Evolutionary conservation across 2,113 vertebrate species (phyloP).

Genomic region (Struthio camelus): DNA sequence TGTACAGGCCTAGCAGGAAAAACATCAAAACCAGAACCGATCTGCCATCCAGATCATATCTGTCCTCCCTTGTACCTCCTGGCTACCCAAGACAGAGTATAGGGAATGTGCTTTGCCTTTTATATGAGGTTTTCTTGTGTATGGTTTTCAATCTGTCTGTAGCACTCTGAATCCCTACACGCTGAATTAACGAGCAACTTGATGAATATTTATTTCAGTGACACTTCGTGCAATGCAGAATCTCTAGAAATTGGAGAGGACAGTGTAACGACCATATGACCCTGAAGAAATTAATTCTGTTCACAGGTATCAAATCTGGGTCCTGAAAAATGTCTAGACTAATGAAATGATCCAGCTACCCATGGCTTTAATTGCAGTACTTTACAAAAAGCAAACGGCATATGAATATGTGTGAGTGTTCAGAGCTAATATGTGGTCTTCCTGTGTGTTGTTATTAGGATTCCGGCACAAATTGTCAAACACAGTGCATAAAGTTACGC

Average conservation of each 20-base stretch:
- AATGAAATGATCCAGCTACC: conserved; percentile 16
- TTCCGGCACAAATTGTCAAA: not conserved
- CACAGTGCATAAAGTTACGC: not conserved
- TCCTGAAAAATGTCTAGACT: conserved; percentile 38
- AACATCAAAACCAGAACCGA: not conserved
- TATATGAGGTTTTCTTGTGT: not conserved
- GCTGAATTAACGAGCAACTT: conserved; percentile 65
- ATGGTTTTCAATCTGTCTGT: not conserved
- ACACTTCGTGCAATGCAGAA: not conserved
- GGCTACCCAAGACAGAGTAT: not conserved
- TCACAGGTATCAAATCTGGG: conserved; percentile 34
- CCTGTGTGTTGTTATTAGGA: not conserved
- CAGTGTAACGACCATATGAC: not conserved
- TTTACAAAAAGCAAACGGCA: conserved; percentile 16
- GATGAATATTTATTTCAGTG: conserved; percentile 58
- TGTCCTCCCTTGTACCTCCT: not conserved
- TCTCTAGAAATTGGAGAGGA: conserved; percentile 40
- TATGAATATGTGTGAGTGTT: not conserved
- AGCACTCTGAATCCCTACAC: conserved; percentile 12
- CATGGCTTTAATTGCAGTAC: conserved; percentile 30
- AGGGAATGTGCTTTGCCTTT: conserved; percentile 3
- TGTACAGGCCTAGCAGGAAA: not conserved
- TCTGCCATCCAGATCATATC: not conserved
- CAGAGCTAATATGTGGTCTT: not conserved
- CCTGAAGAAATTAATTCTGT: conserved; percentile 53